These are phyloP conservation scores for Sinocyclocheilus anophthalmus DNA, from an alignment of 2,113 vertebrate species.

Conservation along the genomic window DNA sequence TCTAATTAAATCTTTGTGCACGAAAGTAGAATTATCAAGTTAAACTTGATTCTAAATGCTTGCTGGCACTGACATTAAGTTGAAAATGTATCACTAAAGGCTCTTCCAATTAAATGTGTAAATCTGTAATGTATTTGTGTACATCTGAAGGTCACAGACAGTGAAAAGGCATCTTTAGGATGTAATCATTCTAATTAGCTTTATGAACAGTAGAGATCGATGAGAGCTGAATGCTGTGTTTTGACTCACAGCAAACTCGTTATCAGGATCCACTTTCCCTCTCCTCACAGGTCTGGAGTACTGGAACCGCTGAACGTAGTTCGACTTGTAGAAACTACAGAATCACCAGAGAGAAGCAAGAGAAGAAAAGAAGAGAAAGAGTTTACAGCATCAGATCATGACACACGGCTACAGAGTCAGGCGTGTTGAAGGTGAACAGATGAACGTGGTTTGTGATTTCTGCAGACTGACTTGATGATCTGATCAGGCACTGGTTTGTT, in stretches of 20 bases:
- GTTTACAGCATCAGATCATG: not conserved
- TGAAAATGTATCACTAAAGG: not conserved
- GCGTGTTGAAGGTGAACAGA: not conserved
- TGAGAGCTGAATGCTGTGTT: not conserved
- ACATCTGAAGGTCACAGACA: not conserved
- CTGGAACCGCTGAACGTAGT: constrained; percentile 93
- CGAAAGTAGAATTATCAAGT: not conserved
- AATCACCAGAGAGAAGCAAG: not conserved
- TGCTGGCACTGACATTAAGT: not conserved
- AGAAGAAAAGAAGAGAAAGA: not conserved
- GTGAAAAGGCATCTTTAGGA: not conserved
- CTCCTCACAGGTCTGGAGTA: constrained; percentile 93
- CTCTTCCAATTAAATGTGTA: not conserved
- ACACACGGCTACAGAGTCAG: not conserved
- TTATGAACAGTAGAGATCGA: not conserved
- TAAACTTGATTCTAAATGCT: not conserved
- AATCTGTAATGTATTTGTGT: not conserved
- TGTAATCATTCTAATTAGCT: not conserved
- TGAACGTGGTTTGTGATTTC: not conserved
- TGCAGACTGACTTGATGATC: constrained; percentile 90
- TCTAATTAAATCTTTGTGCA: not conserved
- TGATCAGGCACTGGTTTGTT: constrained; percentile 97
- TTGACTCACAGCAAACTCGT: constrained; percentile 93
- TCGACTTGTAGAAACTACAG: constrained; percentile 94
- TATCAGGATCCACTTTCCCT: constrained; percentile 91